Evolutionary conservation across 64 coral and sea anemone species (phyloP), one percentile per base, ranked within the genome.

Genomic region (Hydrozoanthus tunicans): DNA sequence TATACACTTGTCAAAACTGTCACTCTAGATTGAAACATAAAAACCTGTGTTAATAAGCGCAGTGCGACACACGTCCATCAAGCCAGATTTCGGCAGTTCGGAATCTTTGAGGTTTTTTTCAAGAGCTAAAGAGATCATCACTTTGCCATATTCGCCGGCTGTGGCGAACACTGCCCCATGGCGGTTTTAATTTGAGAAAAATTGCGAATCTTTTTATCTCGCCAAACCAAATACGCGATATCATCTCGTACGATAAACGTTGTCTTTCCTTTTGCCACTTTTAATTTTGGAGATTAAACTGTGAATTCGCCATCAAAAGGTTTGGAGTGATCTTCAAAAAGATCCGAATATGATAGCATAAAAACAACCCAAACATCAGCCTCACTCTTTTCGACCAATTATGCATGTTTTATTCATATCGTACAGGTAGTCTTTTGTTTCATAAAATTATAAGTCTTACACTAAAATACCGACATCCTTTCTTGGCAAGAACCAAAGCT

Each of bases 371-470:
- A 78, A 88, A 88, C 84, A 88, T 83, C 86, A 94, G 70, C 56
- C 78, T 81, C 66, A 85, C 86, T 75, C 72, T 92, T 85, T 93
- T 84, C 53, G 83, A 62, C 56, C 32, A 80, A 90, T 77, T 81
- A 91, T 79, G 79, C 73, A 96, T 96, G 94, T 93, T 96, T 96
- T 96, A 96, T 96, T 96, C 94, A 95, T 95, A 77, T 51, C 25
- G 24, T 89, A 80, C 93, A 82, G 70, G 58, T 86, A 91, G 73
- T 55, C 73, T 88, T 85, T 90, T 96, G 84, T 88, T 73, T 74
- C 69, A 7, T 73, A 88, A 88, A 74, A 58, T 59, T 73, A 73
- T 88, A 56, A 88, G 43, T 71, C 56, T 74, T 17, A 74, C 17
- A 32, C 7, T 23, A 53, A 51, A 57, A 86, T 70, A 65, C 66